These are phyloP conservation scores for Antennarius striatus DNA, from an alignment of 2,113 vertebrate species.

Conservation along the genomic window DNA sequence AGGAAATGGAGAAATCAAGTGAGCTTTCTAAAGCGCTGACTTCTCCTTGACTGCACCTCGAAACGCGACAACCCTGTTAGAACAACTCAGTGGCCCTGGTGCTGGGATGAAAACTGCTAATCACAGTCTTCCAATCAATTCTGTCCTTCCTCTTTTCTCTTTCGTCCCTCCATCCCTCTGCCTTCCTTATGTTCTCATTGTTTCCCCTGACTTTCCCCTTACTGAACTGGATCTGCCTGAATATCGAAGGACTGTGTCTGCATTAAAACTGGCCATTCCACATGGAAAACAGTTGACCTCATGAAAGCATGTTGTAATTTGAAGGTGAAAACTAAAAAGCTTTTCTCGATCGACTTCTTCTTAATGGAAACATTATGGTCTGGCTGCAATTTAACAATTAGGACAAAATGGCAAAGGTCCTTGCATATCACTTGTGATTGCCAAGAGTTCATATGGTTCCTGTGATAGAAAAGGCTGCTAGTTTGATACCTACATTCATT, in stretches of 20 bases:
- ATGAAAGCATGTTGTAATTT: conserved; percentile 74
- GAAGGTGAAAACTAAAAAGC: conserved; percentile 79
- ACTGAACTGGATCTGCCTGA: conserved; percentile 48
- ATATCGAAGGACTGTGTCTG: conserved; percentile 67
- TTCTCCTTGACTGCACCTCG: conserved; percentile 79
- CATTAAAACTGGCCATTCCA: conserved; percentile 69
- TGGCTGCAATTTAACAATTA: conserved; percentile 68
- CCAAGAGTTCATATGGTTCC: conserved; percentile 20
- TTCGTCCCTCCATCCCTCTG: conserved; percentile 31
- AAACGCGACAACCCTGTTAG: conserved; percentile 66
- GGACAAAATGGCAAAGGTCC: conserved; percentile 47
- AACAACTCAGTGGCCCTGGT: conserved; percentile 62
- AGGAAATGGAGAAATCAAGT: conserved; percentile 50
- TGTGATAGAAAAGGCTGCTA: conserved; percentile 12
- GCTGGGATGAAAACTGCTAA: conserved; percentile 68
- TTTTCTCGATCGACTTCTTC: conserved; percentile 69
- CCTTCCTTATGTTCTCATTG: conserved; percentile 44
- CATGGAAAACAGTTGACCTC: conserved; percentile 77
- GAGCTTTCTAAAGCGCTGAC: conserved; percentile 71
- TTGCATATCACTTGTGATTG: conserved; percentile 10
- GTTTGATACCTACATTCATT: conserved; percentile 20
- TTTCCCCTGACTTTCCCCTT: conserved; percentile 28
- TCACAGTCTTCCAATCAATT: conserved; percentile 77
- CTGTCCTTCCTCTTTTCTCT: conserved; percentile 34
- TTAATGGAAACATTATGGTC: conserved; percentile 75